Evolutionary conservation across 2,797 vertebrate genomes (phyloP), one percentile per base, ranked within the genome.

Genomic region (Anableps anableps): DNA sequence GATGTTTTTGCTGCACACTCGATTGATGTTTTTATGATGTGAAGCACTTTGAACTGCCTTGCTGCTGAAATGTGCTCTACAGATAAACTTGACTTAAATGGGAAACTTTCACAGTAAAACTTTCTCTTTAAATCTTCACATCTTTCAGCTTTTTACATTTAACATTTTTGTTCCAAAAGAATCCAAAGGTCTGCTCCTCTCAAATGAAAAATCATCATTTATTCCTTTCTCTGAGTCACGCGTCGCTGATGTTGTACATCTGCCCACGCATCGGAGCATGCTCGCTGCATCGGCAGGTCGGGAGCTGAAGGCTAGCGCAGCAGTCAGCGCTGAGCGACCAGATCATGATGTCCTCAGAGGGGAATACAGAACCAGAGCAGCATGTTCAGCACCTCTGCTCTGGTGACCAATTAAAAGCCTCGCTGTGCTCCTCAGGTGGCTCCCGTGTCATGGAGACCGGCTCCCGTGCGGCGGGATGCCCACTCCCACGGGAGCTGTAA

Each of bases 391-490:
- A 29, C 55, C 53, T 31, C 58, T 66, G 53, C 66, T 66, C 41
- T 13, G 14, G 47, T 55, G 64, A 58, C 87, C 87, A 89, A 92
- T 93, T 90, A 92, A 81, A 84, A 76, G 43, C 78, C 78, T 55
- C 26, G 31, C 66, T 9, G 81, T 74, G 43, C 79, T 86, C 86
- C 92, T 91, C 88, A 83, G 87, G 91, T 91, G 90, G 85, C 83
- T 91, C 43, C 77, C 47, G 74, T 90, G 92, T 94, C 94, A 91
- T 93, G 81, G 94, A 93, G 88, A 94, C 93, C 4, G 38, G 83
- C 81, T 81, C 78, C 80, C 73, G 92, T 80, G 68, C 66, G 23
- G 88, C 0, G 77, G 83, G 86, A 87, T 82, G 84, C 82, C 85
- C 80, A 79, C 70, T 2, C 92, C 90, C 89, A 71, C 50, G 80